These are phyloP conservation scores for Salvator merianae DNA, from an alignment of 2,113 vertebrate genomes.

Conservation along the genomic window DNA sequence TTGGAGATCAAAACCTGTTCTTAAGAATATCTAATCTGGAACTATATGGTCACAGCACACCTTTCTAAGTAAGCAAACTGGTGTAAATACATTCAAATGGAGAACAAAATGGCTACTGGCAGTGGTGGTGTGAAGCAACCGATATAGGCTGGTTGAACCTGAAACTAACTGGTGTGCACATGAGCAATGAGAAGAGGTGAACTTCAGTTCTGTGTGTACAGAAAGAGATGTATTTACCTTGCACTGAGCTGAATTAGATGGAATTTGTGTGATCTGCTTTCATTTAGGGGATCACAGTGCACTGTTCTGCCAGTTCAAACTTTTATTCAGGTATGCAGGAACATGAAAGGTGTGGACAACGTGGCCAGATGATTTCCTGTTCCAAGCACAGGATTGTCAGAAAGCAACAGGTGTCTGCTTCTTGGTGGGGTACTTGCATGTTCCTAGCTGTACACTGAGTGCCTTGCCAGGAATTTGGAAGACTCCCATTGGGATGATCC, in stretches of 20 bases:
- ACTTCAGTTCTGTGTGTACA: not conserved
- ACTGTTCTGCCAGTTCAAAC: not conserved
- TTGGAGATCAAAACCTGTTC: not conserved
- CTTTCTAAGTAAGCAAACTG: not conserved
- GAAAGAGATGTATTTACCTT: not conserved
- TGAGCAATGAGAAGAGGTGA: not conserved
- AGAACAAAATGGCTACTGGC: slow-evolving; percentile 26
- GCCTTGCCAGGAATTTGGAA: not conserved
- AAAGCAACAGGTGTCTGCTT: not conserved
- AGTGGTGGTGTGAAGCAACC: not conserved
- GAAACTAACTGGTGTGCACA: not conserved
- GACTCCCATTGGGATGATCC: not conserved
- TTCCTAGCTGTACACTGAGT: not conserved
- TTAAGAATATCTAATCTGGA: too few relatives aligned
- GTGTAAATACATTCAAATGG: not conserved
- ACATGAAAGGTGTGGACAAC: not conserved
- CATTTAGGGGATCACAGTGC: not conserved
- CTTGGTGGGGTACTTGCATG: not conserved
- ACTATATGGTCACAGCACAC: not conserved
- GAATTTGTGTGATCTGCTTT: not conserved
- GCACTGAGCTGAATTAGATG: not conserved
- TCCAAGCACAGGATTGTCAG: not conserved
- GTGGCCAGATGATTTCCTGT: not conserved
- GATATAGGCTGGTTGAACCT: not conserved
- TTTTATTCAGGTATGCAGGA: not conserved